These are phyloP conservation scores for Nycticebus coucang DNA, from an alignment of 2,113 vertebrate genomes.

Conservation along the genomic window DNA sequence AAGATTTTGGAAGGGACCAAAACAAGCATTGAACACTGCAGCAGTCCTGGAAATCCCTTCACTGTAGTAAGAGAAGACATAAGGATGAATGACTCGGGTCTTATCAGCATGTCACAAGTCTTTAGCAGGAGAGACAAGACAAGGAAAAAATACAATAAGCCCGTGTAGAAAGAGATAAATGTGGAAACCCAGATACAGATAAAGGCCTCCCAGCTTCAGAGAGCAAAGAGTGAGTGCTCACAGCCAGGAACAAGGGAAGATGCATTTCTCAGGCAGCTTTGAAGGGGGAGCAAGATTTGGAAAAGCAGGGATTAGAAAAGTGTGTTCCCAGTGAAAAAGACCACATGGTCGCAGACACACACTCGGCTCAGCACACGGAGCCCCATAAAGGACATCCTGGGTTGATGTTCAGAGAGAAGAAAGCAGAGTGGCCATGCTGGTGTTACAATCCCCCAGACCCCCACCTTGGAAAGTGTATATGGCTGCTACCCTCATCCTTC, in stretches of 20 bases:
- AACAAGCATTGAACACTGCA: neutral
- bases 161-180: neutral
- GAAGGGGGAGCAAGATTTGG: neutral
- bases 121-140: conserved; percentile 3
- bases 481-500: too few relatives aligned
- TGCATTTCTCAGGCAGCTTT: neutral
- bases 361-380: neutral
- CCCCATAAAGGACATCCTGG: neutral
- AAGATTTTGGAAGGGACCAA: neutral
- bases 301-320: neutral
- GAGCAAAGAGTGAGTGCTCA: neutral
- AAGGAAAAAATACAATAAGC: neutral
- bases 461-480: neutral
- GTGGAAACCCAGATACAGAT: neutral
- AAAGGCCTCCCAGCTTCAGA: neutral
- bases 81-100: neutral
- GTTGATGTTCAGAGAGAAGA: neutral
- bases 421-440: neutral
- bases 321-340: neutral
- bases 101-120: neutral
- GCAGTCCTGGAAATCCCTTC: neutral
- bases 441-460: neutral
- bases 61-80: neutral
- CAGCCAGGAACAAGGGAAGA: neutral
- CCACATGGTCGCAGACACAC: rapidly evolving